Base-by-base conservation (phyloP, 2,113 vertebrate genomes). In the Andinoacara biseriatus region DNA sequence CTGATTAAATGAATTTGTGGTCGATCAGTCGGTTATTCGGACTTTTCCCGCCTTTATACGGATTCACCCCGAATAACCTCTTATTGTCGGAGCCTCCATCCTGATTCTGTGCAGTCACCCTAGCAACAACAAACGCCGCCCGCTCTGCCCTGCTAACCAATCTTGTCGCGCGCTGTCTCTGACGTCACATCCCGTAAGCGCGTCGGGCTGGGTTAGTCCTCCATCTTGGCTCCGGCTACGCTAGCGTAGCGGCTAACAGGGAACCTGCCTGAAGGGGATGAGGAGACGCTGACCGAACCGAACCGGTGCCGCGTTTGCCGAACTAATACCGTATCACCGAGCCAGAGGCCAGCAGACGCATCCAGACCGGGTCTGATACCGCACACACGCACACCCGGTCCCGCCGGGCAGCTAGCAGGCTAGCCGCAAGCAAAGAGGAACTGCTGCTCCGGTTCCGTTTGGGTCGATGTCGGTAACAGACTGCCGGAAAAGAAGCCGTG, bases 211-310 rank as follows among this genome's bases (percentile, higher is more conserved):
- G 87, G 86, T 78, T 76, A 83, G 84, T 92, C 96, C 93, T 96
- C 97, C 97, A 98, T 98, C 96, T 97, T 98, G 96, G 94, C 95
- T 83, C 11, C 33, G 33, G 33, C 33, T 33, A 40, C 67, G 76
- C 88, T 76, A 78, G 17, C 15, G 5, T 33, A 75, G 43, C 29
- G 38, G 65, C 26, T 74, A 76, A 13, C 60, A 2, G 14, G 17
- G 15, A 56, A 22, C 5, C 11, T 56, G 10, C 74, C 35, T 8
- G 29, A 49, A 22, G 59, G 49, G 40, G 65, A 46, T 46, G 74
- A 78, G 11, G 58, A 56, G 26, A 11, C 17, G 11, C 75, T 69
- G 67, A 62, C 18, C 35, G 3, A 26, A 35, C 38, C 35, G 26
- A 58, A 22, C 59, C 24, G 14, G 7, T 2, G 10, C 11, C 1